Evolutionary conservation across 2,113 vertebrate species (phyloP).

Genomic region (Panurus biarmicus): DNA sequence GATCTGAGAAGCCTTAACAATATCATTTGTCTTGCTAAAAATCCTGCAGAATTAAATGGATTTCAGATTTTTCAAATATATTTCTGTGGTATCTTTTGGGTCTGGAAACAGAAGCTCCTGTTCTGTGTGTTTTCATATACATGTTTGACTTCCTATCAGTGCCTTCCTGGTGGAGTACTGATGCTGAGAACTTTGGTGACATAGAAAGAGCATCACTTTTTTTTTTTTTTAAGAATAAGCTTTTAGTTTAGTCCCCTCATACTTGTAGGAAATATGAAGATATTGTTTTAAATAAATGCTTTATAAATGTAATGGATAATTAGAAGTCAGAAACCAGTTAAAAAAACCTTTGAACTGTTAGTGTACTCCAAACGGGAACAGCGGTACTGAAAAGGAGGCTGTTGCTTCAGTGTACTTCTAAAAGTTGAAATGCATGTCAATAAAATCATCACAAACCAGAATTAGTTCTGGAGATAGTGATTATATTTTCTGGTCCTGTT

Average conservation of each 20-base stretch:
- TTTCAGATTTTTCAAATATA: background rate
- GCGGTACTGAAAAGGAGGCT: background rate
- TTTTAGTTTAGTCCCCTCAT: background rate
- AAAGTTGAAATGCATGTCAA: background rate
- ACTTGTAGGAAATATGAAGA: background rate
- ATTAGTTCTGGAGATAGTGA: background rate
- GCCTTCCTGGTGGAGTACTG: background rate
- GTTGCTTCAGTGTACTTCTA: background rate
- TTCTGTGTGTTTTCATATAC: background rate
- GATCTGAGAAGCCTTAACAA: background rate
- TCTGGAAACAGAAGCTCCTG: background rate
- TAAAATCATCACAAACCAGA: background rate
- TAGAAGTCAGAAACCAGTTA: background rate
- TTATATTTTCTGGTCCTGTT: background rate
- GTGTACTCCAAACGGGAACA: background rate
- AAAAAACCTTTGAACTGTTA: background rate
- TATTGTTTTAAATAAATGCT: background rate
- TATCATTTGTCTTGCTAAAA: background rate
- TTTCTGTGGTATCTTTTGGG: background rate
- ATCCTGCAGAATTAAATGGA: background rate
- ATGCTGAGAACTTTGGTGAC: background rate
- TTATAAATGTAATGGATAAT: background rate
- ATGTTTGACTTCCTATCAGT: background rate
- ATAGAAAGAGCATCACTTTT: background rate
- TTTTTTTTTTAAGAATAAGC: background rate